Percentiles rank a stretch among this genome's conserved stretches.
These are phyloP conservation scores for Drosophila engyochracea DNA, from an alignment of 2,888 invertebrate genomes.

Conservation along the genomic window DNA sequence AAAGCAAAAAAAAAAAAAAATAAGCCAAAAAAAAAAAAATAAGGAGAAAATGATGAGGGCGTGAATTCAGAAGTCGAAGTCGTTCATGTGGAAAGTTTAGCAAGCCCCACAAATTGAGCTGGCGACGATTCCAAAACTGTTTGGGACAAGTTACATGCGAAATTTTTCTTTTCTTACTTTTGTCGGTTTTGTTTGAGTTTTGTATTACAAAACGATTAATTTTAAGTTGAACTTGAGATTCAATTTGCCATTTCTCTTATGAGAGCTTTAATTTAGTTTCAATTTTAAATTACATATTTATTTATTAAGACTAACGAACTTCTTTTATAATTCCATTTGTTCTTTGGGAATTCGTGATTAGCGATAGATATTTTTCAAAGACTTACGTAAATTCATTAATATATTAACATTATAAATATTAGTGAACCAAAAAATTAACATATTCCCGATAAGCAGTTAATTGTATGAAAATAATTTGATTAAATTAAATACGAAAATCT, in stretches of 20 bases:
- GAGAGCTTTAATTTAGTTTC: neutral
- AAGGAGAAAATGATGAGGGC: conserved; percentile 51
- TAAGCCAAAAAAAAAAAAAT: conserved; percentile 1
- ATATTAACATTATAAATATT: neutral
- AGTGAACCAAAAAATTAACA: neutral
- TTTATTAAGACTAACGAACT: neutral
- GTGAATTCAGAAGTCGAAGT: conserved; percentile 62
- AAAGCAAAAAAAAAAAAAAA: neutral
- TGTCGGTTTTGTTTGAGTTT: conserved; percentile 16
- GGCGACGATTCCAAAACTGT: conserved; percentile 39
- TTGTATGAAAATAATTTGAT: conserved; percentile 3
- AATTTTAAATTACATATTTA: neutral
- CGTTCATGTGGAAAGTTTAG: conserved; percentile 64
- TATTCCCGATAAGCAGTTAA: neutral
- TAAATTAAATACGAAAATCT: conserved; percentile 8
- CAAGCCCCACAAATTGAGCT: conserved; percentile 36
- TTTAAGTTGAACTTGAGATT: neutral
- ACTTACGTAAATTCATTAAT: neutral
- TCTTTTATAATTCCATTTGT: neutral
- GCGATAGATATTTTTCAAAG: neutral
- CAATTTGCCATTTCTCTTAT: conserved; percentile 9
- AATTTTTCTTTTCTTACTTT: conserved; percentile 20
- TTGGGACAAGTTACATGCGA: conserved; percentile 36
- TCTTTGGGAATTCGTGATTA: neutral
- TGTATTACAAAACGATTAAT: conserved; percentile 36